Evolutionary conservation across 2,797 vertebrate species (phyloP).

Genomic region (Poeciliopsis turneri): DNA sequence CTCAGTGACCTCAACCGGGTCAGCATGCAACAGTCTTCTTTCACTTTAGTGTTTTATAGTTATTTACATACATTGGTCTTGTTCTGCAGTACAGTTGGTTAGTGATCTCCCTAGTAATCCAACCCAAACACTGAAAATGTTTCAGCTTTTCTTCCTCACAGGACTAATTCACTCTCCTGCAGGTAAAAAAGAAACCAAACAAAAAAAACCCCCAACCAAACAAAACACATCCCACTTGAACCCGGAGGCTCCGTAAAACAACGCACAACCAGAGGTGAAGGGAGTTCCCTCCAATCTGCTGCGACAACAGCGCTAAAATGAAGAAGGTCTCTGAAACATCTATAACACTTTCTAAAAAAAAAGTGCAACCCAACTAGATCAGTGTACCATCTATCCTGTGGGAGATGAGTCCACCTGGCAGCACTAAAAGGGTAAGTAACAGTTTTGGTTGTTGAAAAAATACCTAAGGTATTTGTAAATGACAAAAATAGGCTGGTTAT

Average conservation of each 20-base stretch:
- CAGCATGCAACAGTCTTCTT: conserved; percentile 43
- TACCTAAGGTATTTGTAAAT: not conserved
- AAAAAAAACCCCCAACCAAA: no score
- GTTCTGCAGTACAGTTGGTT: conserved; percentile 27
- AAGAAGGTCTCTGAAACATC: not conserved
- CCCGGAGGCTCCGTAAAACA: conserved; percentile 46
- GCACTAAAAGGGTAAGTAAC: not conserved
- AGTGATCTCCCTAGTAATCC: conserved; percentile 23
- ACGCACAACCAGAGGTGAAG: conserved; percentile 34
- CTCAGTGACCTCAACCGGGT: conserved; percentile 20
- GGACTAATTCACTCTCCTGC: conserved; percentile 1
- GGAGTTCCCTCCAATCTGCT: conserved; percentile 14
- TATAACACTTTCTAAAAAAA: conserved; percentile 1
- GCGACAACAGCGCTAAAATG: conserved; percentile 9
- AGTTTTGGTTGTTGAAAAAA: not conserved
- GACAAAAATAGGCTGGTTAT: not conserved
- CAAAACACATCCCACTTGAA: conserved; percentile 6
- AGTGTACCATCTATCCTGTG: not conserved
- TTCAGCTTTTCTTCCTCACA: conserved; percentile 11
- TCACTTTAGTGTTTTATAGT: conserved; percentile 11
- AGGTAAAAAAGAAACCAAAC: not conserved
- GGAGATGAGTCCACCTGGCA: not conserved
- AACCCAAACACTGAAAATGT: conserved; percentile 30
- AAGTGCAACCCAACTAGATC: not conserved
- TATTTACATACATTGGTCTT: conserved; percentile 27